A percentile compares a stretch with the other conserved stretches of the same genome.
These are phyloP conservation scores for Geotrypetes seraphini DNA, from an alignment of 2,797 vertebrate genomes.

Conservation along the genomic window DNA sequence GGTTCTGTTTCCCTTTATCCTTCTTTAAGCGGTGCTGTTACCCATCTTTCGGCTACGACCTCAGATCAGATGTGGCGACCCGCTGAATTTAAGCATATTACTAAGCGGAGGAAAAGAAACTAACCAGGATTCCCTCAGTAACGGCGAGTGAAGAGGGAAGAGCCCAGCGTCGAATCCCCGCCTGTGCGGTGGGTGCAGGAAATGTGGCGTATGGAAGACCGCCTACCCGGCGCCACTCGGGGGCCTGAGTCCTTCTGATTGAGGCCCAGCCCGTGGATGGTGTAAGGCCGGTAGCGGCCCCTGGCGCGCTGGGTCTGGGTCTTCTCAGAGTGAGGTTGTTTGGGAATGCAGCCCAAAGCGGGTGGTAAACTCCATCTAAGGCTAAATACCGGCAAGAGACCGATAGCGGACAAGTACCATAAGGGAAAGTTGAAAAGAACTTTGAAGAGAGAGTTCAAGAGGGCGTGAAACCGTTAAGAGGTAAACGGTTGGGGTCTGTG, in stretches of 20 bases:
- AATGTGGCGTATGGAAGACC: too few species aligned
- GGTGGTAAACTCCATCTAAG: slow-evolving; percentile 30
- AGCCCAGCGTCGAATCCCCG: slow-evolving; percentile 24
- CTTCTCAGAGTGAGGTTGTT: slow-evolving; percentile 23
- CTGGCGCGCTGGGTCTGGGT: slow-evolving; percentile 8
- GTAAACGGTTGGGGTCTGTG: too few species aligned
- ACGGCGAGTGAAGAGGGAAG: too few species aligned
- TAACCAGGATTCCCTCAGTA: too few species aligned
- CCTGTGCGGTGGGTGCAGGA: slow-evolving; percentile 22
- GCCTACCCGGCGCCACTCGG: too few species aligned
- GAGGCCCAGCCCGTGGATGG: slow-evolving; percentile 12
- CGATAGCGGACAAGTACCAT: slow-evolving; percentile 36
- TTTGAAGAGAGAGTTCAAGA: slow-evolving; percentile 49
- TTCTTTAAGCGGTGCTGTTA: too few species aligned
- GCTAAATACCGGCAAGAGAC: slow-evolving; percentile 28
- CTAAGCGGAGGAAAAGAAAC: too few species aligned
- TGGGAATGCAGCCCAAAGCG: slow-evolving; percentile 30
- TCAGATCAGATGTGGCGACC: too few species aligned
- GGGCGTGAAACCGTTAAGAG: slow-evolving; percentile 39
- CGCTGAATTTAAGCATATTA: too few species aligned
- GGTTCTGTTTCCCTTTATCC: too few species aligned
- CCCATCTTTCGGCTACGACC: too few species aligned
- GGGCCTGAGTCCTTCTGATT: slow-evolving; percentile 25
- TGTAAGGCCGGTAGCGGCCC: slow-evolving; percentile 9
- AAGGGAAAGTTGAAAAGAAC: slow-evolving; percentile 44